Evolutionary conservation across 2,888 invertebrate species (phyloP).

Genomic region (Sesamia inferens): DNA sequence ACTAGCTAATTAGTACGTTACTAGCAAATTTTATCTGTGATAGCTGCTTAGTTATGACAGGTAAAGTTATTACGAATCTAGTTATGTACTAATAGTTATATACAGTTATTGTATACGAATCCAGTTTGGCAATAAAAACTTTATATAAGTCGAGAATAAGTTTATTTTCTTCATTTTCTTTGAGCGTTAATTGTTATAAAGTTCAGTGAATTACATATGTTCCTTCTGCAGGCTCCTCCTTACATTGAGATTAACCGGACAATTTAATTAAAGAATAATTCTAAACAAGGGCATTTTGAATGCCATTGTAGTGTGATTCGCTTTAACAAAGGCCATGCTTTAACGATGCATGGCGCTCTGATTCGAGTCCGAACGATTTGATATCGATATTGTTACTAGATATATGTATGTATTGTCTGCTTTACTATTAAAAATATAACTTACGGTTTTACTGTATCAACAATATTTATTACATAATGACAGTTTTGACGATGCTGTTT

Average conservation of each 20-base stretch:
- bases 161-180: neutral
- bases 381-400: neutral
- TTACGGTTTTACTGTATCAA: no score
- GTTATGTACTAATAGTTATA: neutral
- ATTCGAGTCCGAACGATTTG: neutral
- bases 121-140: neutral
- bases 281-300: neutral
- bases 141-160: neutral
- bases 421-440: neutral
- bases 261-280: slow-evolving; percentile 1
- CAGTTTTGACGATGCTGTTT: no score
- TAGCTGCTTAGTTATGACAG: neutral
- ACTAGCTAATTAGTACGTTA: neutral
- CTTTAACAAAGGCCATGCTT: neutral
- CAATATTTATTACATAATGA: no score
- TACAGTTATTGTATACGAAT: no score
- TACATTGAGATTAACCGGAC: neutral
- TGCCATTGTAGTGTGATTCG: neutral
- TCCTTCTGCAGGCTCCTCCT: neutral
- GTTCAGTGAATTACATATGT: neutral
- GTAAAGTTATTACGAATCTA: neutral
- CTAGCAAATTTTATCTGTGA: neutral
- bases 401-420: neutral
- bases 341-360: neutral
- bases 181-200: neutral